These are phyloP conservation scores for Pseudopleuronectes americanus DNA, from an alignment of 2,797 vertebrate species.

Conservation along the genomic window DNA sequence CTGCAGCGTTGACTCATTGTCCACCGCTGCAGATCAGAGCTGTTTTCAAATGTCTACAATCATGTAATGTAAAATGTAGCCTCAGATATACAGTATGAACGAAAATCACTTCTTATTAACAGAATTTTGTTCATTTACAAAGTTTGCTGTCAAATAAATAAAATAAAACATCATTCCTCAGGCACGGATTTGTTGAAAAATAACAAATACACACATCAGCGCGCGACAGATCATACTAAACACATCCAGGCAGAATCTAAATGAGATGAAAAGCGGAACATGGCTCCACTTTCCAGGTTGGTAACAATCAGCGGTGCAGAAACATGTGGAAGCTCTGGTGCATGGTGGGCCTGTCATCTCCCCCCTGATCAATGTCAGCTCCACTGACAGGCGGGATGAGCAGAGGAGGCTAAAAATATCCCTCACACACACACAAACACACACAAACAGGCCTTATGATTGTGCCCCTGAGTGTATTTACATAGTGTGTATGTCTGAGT, in stretches of 20 bases:
- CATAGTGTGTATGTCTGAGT: constrained; percentile 20
- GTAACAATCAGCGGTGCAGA: constrained; percentile 42
- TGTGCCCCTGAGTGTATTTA: constrained; percentile 40
- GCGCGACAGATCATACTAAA: constrained; percentile 1
- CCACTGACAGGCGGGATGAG: constrained; percentile 65
- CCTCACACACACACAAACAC: constrained; percentile 31
- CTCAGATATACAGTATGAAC: constrained; percentile 13
- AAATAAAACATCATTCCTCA: background rate
- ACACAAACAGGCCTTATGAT: constrained; percentile 22
- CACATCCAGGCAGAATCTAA: constrained; percentile 1
- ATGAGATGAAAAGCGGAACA: constrained; percentile 41
- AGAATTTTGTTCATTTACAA: background rate
- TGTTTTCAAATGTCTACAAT: constrained; percentile 32
- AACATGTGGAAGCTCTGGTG: constrained; percentile 39
- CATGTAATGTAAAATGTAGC: constrained; percentile 27
- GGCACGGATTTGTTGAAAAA: constrained; percentile 28
- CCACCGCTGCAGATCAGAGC: constrained; percentile 45
- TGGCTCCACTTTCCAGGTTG: constrained; percentile 36
- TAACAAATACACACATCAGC: background rate
- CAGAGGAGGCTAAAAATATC: constrained; percentile 68
- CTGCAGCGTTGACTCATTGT: constrained; percentile 60
- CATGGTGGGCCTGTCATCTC: constrained; percentile 51
- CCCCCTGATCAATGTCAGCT: constrained; percentile 67
- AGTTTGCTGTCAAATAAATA: background rate
- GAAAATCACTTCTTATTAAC: constrained; percentile 9